phyloP scores from a whole-genome alignment of 2,888 invertebrate species.

The Synanthedon andrenaeformis region DNA sequence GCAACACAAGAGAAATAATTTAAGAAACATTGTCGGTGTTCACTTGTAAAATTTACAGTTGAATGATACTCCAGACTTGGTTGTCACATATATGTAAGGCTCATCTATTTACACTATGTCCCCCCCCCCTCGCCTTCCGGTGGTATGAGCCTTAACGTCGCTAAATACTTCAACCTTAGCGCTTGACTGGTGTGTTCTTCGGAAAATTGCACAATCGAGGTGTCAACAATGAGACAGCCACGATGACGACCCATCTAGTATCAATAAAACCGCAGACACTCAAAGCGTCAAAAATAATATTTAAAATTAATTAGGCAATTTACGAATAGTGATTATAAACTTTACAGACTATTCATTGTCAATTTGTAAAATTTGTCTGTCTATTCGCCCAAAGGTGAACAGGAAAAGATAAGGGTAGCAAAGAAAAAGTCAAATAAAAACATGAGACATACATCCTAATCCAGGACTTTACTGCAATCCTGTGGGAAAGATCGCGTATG shows the following conservation, averaged over 20 bases:
- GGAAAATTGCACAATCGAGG: slow-evolving; percentile 63
- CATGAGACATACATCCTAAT: no score
- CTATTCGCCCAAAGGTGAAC: no score
- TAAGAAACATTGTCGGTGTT: slow-evolving; percentile 39
- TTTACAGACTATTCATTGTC: no score
- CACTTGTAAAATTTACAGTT: slow-evolving; percentile 44
- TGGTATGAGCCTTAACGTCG: slow-evolving; percentile 48
- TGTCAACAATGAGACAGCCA: slow-evolving; percentile 57
- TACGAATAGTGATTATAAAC: no score
- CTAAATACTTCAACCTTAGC: slow-evolving; percentile 70
- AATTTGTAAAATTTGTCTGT: no score
- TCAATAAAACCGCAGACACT: slow-evolving; percentile 33
- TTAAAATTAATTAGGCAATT: no score
- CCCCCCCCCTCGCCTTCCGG: slow-evolving; percentile 62
- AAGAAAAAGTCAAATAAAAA: no score
- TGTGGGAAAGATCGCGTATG: no score
- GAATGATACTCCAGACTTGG: slow-evolving; percentile 57
- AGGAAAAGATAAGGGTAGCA: no score
- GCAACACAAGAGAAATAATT: slow-evolving; percentile 30
- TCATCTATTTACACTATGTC: slow-evolving; percentile 65
- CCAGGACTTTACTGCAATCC: no score
- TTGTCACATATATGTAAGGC: slow-evolving; percentile 60
- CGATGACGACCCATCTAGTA: slow-evolving; percentile 27
- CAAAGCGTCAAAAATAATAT: slow-evolving; percentile 10
- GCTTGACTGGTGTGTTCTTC: slow-evolving; percentile 58